Evolutionary conservation across 2,113 vertebrate genomes (phyloP), one percentile per base, ranked within the genome.

Genomic region (Malurus melanocephalus): DNA sequence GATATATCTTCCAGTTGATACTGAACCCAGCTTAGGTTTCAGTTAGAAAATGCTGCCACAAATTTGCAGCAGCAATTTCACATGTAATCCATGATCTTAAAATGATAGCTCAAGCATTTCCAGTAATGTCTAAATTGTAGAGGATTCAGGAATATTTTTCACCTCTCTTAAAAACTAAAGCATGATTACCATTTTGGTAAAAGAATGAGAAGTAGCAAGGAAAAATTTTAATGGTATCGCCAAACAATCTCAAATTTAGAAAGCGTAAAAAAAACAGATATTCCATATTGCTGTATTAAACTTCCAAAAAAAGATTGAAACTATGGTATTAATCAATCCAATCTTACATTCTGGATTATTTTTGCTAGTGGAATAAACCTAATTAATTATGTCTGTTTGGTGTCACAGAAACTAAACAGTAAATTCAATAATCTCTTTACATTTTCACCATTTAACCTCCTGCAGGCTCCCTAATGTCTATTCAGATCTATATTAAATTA

Each of bases 401-500:
- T 97, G 97, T 97, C 97, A 98, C 93, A 95, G 96, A 97, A 97
- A 98, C 96, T 96, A 97, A 97, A 97, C 93, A 96, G 96, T 95
- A 97, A 98, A 98, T 98, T 98, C 97, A 98, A 98, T 98, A 98
- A 98, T 97, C 97, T 98, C 97, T 97, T 97, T 97, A 97, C 97
- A 97, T 98, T 98, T 98, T 98, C 97, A 96, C 96, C 97, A 96
- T 97, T 98, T 98, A 98, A 97, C 97, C 98, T 98, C 98, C 98
- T 97, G 97, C 98, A 95, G 98, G 94, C 97, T 98, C 97, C 97
- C 97, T 98, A 97, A 98, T 98, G 97, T 98, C 98, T 98, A 97
- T 97, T 98, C 97, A 98, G 96, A 98, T 98, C 97, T 98, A 98
- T 98, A 98, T 98, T 98, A 98, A 98, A 98, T 98, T 98, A 98